Conservation (phyloP, 2,888 invertebrate species). For the Luperina nickerlii region DNA sequence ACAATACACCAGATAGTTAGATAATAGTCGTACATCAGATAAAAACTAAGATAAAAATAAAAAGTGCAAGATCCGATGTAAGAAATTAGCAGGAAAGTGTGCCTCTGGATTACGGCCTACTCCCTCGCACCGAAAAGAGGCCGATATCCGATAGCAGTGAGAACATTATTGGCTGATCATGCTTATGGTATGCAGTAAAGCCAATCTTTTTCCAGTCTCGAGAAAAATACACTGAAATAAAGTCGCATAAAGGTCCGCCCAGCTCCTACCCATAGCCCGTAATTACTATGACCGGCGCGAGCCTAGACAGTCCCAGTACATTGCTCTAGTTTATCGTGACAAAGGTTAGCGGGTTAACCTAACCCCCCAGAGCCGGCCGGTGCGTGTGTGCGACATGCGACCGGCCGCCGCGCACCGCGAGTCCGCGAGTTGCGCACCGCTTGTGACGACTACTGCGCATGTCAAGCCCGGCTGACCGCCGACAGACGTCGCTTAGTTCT, state of each 20-base stretch:
- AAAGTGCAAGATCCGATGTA: too few species aligned
- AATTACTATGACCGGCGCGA: constrained; percentile 25
- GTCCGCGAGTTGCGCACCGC: constrained; percentile 60
- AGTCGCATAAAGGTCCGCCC: constrained; percentile 25
- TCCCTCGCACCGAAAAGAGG: not conserved
- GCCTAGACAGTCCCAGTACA: constrained; percentile 46
- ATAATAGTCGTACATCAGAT: too few species aligned
- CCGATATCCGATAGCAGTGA: not conserved
- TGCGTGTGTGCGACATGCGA: constrained; percentile 34
- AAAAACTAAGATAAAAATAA: too few species aligned
- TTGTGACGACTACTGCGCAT: constrained; percentile 60
- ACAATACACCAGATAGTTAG: too few species aligned
- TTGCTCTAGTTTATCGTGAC: constrained; percentile 53
- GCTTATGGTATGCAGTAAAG: not conserved
- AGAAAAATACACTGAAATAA: not conserved
- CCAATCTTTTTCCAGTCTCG: not conserved
- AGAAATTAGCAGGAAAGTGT: too few species aligned
- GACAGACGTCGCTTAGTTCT: constrained; percentile 68
- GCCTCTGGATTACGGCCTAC: too few species aligned
- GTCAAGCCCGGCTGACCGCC: constrained; percentile 62
- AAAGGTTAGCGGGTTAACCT: constrained; percentile 60
- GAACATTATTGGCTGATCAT: not conserved
- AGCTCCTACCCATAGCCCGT: constrained; percentile 2
- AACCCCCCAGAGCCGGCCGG: constrained; percentile 56
- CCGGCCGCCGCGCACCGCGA: constrained; percentile 38